phyloP scores from a whole-genome alignment of 2,113 vertebrate species.

The Orcinus orca region DNA sequence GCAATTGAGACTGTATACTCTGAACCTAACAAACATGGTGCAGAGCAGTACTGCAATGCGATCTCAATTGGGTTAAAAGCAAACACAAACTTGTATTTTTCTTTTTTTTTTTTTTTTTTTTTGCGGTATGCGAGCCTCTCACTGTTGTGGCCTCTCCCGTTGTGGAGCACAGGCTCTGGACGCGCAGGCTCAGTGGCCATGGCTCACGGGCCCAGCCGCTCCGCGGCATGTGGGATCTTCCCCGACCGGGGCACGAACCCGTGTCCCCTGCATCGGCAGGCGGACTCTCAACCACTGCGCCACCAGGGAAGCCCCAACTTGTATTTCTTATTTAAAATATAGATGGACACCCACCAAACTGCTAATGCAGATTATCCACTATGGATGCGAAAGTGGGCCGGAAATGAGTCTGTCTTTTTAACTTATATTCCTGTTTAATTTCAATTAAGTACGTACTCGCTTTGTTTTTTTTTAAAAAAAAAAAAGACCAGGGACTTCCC shows the following conservation, averaged over 20 bases:
- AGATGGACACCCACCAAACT: background rate
- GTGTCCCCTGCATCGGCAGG: no score
- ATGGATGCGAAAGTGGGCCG: background rate
- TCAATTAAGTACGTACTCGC: background rate
- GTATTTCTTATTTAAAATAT: background rate
- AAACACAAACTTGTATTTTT: background rate
- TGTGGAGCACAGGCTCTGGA: no score
- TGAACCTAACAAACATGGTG: background rate
- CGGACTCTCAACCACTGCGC: no score
- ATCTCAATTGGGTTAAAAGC: background rate
- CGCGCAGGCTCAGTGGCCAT: no score
- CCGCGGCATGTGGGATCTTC: no score
- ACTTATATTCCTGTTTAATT: background rate
- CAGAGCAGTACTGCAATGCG: background rate
- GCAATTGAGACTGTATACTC: background rate
- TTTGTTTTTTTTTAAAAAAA: no score
- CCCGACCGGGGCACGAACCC: no score
- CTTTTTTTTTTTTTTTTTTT: no score
- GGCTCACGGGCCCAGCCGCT: no score
- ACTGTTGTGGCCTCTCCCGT: no score
- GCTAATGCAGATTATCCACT: background rate
- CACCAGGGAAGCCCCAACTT: no score
- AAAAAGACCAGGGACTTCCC: background rate
- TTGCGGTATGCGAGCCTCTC: no score
- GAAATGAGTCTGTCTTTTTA: background rate